Evolutionary conservation across 2,888 invertebrate species (phyloP), one percentile per base, ranked within the genome.

Genomic region (Tenthredo scrophulariae): DNA sequence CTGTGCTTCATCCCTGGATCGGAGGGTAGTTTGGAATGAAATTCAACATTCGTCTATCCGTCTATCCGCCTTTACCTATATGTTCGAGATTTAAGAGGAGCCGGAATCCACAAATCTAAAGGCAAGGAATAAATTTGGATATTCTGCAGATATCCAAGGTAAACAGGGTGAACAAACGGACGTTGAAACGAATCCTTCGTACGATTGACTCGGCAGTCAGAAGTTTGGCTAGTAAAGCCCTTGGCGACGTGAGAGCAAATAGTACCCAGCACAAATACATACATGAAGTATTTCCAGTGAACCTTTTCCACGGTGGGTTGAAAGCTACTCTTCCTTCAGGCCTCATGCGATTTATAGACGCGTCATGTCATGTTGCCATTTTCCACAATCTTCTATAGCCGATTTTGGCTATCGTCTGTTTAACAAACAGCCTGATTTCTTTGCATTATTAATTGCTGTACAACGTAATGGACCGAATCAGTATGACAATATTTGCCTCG

Each of bases 71-170:
- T 58, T 2, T 46, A 46, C 15, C 46, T 46, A 46, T 46, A 46
- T 46, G 13, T 46, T 46, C 46, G 46, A 13, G 18, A 40, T 43
- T n/a, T n/a, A 1, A 15, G 43, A 22, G n/a, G n/a, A 74, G 43
- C 37, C 40, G 80, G 37, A 80, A 50, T 58, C 40, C 37, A 50
- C 50, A 40, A 33, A 80, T 80, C 22, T 37, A 13, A 40, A 62
- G 80, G 22, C 6, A 40, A 58, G 40, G 80, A 62, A 80, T 62
- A 62, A 80, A 80, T 80, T 80, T 80, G 58, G 58, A 80, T 80
- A 58, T 62, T 40, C 62, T 40, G 13, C 62, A 58, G 15, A 80
- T 62, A 40, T 80, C 58, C 13, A 18, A 26, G 29, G 80, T 40
- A 58, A 80, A 80, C 40, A 62, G 1, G 6, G 80, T 13, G 62